Percentiles rank a stretch among this genome's conserved stretches.
Conservation (phyloP, 2,797 vertebrate species). For the Channallabes apus region DNA sequence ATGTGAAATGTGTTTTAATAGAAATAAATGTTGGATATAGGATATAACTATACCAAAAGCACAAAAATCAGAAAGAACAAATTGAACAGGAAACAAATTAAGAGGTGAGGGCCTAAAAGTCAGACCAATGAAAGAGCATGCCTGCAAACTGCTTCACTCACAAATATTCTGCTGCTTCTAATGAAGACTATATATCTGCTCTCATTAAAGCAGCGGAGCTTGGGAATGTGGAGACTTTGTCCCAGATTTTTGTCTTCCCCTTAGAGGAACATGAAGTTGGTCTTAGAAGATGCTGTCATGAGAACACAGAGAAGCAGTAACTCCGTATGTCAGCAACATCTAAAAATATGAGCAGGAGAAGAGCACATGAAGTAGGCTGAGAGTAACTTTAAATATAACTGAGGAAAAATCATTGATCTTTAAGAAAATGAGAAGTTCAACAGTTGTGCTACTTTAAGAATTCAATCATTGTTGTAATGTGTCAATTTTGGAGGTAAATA, state of each 20-base stretch:
- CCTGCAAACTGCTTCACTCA: slow-evolving; percentile 22
- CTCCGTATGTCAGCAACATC: slow-evolving; percentile 10
- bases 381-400: neutral
- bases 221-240: slow-evolving; percentile 24
- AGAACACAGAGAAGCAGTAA: slow-evolving; percentile 6
- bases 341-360: slow-evolving; percentile 8
- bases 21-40: neutral
- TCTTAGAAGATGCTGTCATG: slow-evolving; percentile 27
- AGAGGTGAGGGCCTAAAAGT: slow-evolving; percentile 1
- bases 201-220: slow-evolving; percentile 27
- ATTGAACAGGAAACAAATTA: slow-evolving; percentile 6
- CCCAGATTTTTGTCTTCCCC: slow-evolving; percentile 40
- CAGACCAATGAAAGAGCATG: neutral
- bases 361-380: neutral
- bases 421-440: neutral
- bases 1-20: slow-evolving; percentile 20
- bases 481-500: neutral
- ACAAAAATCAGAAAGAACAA: neutral
- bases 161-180: slow-evolving; percentile 5
- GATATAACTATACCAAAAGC: neutral
- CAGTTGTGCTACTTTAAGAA: too few species aligned
- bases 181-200: slow-evolving; percentile 30
- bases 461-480: neutral
- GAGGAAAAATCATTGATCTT: neutral
- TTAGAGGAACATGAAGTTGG: neutral